phyloP scores from a whole-genome alignment of 1,140 invertebrate species.

The Bradysia coprophila region DNA sequence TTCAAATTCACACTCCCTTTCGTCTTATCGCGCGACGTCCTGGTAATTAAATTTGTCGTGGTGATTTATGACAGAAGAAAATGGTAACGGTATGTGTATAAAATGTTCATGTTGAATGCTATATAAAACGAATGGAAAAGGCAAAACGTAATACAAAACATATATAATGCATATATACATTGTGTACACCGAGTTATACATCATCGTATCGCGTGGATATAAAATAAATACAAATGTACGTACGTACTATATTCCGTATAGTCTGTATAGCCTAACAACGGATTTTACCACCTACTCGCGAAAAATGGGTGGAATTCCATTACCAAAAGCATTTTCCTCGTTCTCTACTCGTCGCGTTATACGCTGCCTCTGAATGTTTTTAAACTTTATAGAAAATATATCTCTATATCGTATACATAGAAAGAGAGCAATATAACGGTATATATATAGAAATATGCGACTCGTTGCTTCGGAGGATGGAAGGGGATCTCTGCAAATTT shows the following conservation, averaged over 20 bases:
- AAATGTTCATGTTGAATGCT: not conserved
- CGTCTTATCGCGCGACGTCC: constrained; percentile 4
- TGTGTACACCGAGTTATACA: no score
- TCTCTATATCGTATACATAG: no score
- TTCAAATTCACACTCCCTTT: constrained; percentile 5
- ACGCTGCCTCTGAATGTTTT: not conserved
- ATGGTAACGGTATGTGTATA: not conserved
- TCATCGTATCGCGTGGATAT: no score
- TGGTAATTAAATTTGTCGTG: constrained; percentile 5
- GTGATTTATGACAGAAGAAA: constrained; percentile 4
- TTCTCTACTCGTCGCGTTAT: not conserved
- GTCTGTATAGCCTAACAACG: no score
- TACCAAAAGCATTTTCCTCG: not conserved
- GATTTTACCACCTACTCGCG: not conserved
- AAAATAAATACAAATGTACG: not conserved
- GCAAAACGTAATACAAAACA: no score
- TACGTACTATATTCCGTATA: no score
- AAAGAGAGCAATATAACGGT: no score
- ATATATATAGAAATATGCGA: no score
- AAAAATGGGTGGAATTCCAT: not conserved
- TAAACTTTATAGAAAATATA: no score
- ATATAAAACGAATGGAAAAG: not conserved
- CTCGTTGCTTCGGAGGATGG: no score
- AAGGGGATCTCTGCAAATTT: not conserved
- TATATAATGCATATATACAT: no score